Percentiles rank a stretch among this genome's conserved stretches.
Evolutionary conservation across 2,888 invertebrate genomes (phyloP).

Genomic region (Trisateles emortualis): DNA sequence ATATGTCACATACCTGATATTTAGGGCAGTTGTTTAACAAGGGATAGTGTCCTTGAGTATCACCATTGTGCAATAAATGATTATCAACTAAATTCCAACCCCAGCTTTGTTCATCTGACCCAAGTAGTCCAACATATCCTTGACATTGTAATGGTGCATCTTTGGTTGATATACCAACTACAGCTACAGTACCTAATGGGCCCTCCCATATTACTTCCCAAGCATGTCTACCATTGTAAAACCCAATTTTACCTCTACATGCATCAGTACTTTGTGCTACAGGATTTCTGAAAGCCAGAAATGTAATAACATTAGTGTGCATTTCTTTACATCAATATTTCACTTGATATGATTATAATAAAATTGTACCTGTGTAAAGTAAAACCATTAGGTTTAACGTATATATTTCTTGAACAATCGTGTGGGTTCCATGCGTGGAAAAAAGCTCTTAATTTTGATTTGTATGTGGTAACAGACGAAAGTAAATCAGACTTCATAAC

Average conservation of each 20-base stretch:
- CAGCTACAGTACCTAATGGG: slow-evolving; percentile 98
- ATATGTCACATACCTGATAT: slow-evolving; percentile 94
- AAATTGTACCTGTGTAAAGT: slow-evolving; percentile 93
- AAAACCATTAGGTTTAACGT: slow-evolving; percentile 98
- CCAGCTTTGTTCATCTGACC: slow-evolving; percentile 99
- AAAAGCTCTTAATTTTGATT: slow-evolving; percentile 97
- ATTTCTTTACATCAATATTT: background rate
- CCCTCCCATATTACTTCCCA: slow-evolving; percentile 99
- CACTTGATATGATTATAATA: background rate
- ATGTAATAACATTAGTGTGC: background rate
- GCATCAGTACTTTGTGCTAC: slow-evolving; percentile 99
- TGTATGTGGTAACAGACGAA: slow-evolving; percentile 95
- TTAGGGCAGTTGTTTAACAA: slow-evolving; percentile 98
- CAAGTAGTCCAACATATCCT: slow-evolving; percentile 97
- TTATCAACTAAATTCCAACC: slow-evolving; percentile 99
- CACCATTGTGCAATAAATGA: slow-evolving; percentile 97
- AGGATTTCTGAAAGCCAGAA: slow-evolving; percentile 90
- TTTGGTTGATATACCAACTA: slow-evolving; percentile 97
- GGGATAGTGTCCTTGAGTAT: slow-evolving; percentile 97
- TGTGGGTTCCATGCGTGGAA: slow-evolving; percentile 98
- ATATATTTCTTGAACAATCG: slow-evolving; percentile 98
- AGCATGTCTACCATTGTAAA: slow-evolving; percentile 96
- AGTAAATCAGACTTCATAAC: slow-evolving; percentile 96
- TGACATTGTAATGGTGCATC: slow-evolving; percentile 97
- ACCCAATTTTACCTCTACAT: slow-evolving; percentile 95